Evolutionary conservation across 2,888 invertebrate genomes (phyloP), one percentile per base, ranked within the genome.

Genomic region (Catotricha subobsoleta): DNA sequence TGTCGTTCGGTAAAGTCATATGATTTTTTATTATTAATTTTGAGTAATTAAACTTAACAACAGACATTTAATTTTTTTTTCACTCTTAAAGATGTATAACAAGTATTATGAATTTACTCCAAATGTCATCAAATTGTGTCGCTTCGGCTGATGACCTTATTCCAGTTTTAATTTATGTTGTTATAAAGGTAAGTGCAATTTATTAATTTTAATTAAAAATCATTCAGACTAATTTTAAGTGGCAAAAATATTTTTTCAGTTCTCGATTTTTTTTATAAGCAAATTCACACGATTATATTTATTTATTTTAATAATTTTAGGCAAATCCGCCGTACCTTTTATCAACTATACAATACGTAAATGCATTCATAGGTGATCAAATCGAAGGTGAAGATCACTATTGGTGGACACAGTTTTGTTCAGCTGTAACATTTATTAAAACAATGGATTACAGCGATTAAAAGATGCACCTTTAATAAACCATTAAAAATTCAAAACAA

Each of bases 391-490:
- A 92, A 62, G 87, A 91, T 54, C 80, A 83, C 53, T 98, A 97
- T 66, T 94, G 92, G 81, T 97, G 95, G 97, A 94, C 91, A 41
- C 92, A 95, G 64, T 95, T 97, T 66, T 84, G 86, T 55, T 82
- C 94, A 1, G 91, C 91, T 37, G 87, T 95, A 41, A 92, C 94
- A 64, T 94, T 90, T 67, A 94, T 97, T 57, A 98, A 97, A 69
- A 94, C 88, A 42, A 91, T 95, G 91, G 62, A 62, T 48, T 62
- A 62, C 42, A 25, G 46, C 31, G 45, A 49, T 38, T 48, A 48
- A 20, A 16, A 25, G 6, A 25, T 6, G 25, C 25, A n/a, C n/a
- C n/a, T n/a, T n/a, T n/a, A n/a, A n/a, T n/a, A n/a, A n/a, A n/a
- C n/a, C n/a, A n/a, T n/a, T n/a, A n/a, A n/a, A n/a, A n/a, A n/a